These are phyloP conservation scores for Rhizoglyphus robini DNA, from an alignment of 1,140 invertebrate genomes.

Conservation along the genomic window DNA sequence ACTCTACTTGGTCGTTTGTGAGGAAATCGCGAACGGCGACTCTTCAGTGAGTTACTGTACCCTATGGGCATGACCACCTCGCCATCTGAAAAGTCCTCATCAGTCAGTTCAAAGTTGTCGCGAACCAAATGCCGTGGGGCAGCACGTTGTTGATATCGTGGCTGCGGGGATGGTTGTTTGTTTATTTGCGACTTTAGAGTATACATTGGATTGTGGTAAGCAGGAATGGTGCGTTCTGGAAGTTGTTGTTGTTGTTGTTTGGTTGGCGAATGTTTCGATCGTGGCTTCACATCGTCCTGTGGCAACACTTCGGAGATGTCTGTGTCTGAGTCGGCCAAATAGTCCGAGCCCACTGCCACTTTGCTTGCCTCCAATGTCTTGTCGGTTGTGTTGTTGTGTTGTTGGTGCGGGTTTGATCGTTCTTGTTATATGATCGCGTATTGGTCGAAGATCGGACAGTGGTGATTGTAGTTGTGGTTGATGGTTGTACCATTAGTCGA, in stretches of 20 bases:
- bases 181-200: background rate
- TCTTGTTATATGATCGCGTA: constrained; percentile 11
- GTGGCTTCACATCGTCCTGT: background rate
- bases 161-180: background rate
- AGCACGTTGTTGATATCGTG: background rate
- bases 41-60: background rate
- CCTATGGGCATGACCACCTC: background rate
- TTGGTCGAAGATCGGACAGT: background rate
- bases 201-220: background rate
- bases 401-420: background rate
- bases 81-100: too few relatives aligned
- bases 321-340: background rate
- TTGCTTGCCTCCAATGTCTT: background rate
- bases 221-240: background rate
- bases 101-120: too few relatives aligned
- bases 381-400: too few relatives aligned
- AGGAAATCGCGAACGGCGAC: background rate
- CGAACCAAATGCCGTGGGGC: background rate
- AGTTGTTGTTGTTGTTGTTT: background rate
- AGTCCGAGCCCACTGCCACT: background rate
- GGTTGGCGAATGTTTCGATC: background rate
- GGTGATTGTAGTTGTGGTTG: background rate
- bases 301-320: constrained; percentile 8
- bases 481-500: background rate
- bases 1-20: too few relatives aligned